A percentile compares a stretch with the other conserved stretches of the same genome.
These are phyloP conservation scores for Megalops cyprinoides DNA, from an alignment of 2,797 vertebrate species.

Conservation along the genomic window DNA sequence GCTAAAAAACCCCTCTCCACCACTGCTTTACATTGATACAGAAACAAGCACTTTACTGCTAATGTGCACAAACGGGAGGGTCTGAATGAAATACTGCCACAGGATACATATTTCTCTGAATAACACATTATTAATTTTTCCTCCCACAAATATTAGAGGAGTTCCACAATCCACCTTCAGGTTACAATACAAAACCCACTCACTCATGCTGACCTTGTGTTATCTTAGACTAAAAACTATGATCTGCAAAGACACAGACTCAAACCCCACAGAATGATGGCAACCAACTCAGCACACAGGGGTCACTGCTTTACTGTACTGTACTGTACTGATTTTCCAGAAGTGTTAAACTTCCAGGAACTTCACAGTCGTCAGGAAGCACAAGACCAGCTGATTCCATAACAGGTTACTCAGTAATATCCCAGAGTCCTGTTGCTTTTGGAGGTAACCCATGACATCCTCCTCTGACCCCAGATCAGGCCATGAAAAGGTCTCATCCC, in stretches of 20 bases:
- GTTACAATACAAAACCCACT: neutral
- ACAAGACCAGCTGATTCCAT: too few relatives aligned
- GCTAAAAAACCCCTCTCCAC: neutral
- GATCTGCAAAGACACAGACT: neutral
- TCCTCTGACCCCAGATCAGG: neutral
- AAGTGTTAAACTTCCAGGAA: neutral
- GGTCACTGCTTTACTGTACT: too few relatives aligned
- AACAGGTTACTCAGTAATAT: neutral
- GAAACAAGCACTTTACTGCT: neutral
- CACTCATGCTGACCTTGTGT: neutral
- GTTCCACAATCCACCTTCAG: too few relatives aligned
- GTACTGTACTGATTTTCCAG: neutral
- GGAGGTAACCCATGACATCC: neutral
- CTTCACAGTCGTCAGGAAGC: neutral
- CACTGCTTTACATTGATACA: neutral
- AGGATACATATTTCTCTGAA: too few relatives aligned
- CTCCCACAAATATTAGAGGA: too few relatives aligned
- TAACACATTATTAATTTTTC: too few relatives aligned
- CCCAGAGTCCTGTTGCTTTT: too few relatives aligned
- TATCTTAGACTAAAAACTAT: neutral
- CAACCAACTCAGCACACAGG: too few relatives aligned
- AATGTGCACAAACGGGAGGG: neutral
- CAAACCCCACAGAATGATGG: neutral
- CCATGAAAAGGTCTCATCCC: too few relatives aligned
- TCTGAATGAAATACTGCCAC: too few relatives aligned